Conservation (phyloP, 2,888 invertebrate genomes). For the Temnothorax ravouxi region DNA sequence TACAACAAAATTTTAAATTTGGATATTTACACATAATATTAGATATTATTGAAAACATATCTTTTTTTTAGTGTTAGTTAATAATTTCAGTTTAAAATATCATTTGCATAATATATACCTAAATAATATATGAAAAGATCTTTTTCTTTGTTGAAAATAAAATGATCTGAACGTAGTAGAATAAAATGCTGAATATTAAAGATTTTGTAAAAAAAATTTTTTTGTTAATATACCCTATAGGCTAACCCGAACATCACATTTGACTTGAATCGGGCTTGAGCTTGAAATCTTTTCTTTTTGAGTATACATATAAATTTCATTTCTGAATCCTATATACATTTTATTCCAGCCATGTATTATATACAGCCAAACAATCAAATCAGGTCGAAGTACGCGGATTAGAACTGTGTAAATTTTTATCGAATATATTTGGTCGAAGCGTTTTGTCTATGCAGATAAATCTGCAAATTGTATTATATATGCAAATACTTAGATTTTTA, state of each 20-base stretch:
- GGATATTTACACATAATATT: conserved; percentile 24
- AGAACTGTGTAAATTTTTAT: not conserved
- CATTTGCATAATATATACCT: not conserved
- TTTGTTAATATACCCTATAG: not conserved
- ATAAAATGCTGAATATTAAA: not conserved
- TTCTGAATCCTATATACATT: not conserved
- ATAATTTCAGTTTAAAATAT: not conserved
- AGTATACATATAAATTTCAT: not conserved
- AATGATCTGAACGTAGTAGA: not conserved
- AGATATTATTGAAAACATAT: not conserved
- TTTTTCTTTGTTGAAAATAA: not conserved
- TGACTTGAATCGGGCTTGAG: not conserved
- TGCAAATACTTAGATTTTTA: not conserved
- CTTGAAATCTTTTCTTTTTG: not conserved
- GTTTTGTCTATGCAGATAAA: not conserved
- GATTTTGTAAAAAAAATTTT: not conserved
- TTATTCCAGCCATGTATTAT: not conserved
- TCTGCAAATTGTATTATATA: not conserved
- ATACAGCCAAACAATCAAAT: not conserved
- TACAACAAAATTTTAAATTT: conserved; percentile 8
- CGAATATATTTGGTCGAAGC: not conserved
- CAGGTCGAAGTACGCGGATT: not conserved
- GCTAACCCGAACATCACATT: not conserved
- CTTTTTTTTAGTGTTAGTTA: not conserved
- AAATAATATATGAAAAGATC: not conserved